These are phyloP conservation scores for Acronicta leporina DNA, from an alignment of 2,888 invertebrate genomes.

Conservation along the genomic window DNA sequence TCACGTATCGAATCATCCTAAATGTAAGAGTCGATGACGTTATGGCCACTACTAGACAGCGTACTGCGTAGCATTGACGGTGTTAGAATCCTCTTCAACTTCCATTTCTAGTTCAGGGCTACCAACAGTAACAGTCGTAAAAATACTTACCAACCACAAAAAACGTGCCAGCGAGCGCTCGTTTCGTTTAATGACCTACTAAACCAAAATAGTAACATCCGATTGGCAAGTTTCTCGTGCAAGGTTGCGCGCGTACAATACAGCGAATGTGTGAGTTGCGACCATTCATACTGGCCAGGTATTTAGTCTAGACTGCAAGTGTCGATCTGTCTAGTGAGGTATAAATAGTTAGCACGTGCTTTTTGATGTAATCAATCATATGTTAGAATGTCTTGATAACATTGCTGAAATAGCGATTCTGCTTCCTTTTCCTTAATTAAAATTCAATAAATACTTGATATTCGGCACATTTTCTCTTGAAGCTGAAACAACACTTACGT, in stretches of 20 bases:
- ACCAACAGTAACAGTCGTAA: conserved; percentile 18
- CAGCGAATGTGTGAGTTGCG: conserved; percentile 58
- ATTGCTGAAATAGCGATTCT: not conserved
- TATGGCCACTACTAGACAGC: not conserved
- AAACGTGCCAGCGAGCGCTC: conserved; percentile 39
- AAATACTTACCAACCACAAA: conserved; percentile 45
- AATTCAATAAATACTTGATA: too few relatives aligned
- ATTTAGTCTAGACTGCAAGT: conserved; percentile 41
- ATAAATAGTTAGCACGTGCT: conserved; percentile 35
- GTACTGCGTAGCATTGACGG: not conserved
- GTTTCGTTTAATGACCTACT: conserved; percentile 80
- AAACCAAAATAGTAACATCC: conserved; percentile 78
- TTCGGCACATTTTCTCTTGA: too few relatives aligned
- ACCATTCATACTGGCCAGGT: conserved; percentile 62
- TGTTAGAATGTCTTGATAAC: conserved; percentile 18
- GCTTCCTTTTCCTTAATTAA: too few relatives aligned
- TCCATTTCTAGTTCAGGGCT: not conserved
- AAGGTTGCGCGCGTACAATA: conserved; percentile 72
- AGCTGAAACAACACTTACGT: too few relatives aligned
- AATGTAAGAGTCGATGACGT: not conserved
- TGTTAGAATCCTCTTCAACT: not conserved
- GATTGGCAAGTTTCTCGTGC: conserved; percentile 71
- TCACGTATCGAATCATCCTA: not conserved
- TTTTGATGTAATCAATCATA: conserved; percentile 20
- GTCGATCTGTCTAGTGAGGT: conserved; percentile 27